Conservation (phyloP, 2,888 invertebrate species). For the Leucoptera coffeella region DNA sequence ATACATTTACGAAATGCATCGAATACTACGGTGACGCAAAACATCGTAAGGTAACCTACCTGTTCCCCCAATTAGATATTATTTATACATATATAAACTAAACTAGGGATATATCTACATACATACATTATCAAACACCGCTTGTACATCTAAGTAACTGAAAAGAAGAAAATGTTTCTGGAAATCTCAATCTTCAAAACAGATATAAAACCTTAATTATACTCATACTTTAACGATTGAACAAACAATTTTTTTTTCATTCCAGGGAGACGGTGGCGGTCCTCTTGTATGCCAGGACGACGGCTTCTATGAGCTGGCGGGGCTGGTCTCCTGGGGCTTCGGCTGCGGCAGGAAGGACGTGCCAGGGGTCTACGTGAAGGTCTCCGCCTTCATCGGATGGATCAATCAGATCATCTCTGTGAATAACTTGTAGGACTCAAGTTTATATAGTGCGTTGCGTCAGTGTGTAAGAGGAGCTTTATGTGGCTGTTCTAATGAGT, state of each 20-base stretch:
- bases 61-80: too few relatives aligned
- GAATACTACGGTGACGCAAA: too few relatives aligned
- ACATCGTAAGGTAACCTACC: too few relatives aligned
- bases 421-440: conserved; percentile 80
- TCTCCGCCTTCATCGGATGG: conserved; percentile 93
- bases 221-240: too few relatives aligned
- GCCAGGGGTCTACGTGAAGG: conserved; percentile 96
- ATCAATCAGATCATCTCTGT: conserved; percentile 95
- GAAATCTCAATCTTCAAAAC: too few relatives aligned
- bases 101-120: too few relatives aligned
- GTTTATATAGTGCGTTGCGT: background rate
- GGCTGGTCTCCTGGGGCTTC: conserved; percentile 92
- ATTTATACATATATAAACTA: too few relatives aligned
- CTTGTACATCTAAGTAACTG: too few relatives aligned
- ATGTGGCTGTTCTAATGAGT: background rate
- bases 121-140: too few relatives aligned
- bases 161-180: too few relatives aligned
- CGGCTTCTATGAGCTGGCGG: conserved; percentile 88
- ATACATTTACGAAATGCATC: too few relatives aligned
- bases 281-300: conserved; percentile 90
- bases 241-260: conserved; percentile 1
- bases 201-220: too few relatives aligned
- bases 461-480: background rate
- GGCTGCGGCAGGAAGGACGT: conserved; percentile 90
- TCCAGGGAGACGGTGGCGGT: conserved; percentile 88